These are phyloP conservation scores for Nasonovia ribisnigri DNA, from an alignment of 2,888 invertebrate genomes.

Conservation along the genomic window DNA sequence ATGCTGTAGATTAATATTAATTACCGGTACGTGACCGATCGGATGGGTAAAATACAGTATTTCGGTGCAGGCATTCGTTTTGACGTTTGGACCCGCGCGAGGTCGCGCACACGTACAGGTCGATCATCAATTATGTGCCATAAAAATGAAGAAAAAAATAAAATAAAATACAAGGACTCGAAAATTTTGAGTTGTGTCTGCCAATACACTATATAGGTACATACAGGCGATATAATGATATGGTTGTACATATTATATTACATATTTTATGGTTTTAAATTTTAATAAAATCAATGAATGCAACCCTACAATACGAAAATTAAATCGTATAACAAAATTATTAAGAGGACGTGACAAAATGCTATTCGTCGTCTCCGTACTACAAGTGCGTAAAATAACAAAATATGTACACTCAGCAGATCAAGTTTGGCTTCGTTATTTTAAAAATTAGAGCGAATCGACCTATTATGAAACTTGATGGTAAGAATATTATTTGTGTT, in stretches of 20 bases:
- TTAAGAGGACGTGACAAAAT: not conserved
- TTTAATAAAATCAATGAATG: not conserved
- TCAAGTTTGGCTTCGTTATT: too few relatives aligned
- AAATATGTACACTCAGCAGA: too few relatives aligned
- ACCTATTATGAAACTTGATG: too few relatives aligned
- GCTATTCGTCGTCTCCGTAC: too few relatives aligned
- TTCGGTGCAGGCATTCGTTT: not conserved
- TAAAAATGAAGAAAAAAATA: slow-evolving; percentile 9
- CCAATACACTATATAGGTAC: not conserved
- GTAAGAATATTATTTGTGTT: too few relatives aligned
- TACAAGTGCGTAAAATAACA: too few relatives aligned
- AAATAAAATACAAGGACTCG: slow-evolving; percentile 1
- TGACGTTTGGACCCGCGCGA: not conserved
- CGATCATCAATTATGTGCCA: not conserved
- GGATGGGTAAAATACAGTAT: not conserved
- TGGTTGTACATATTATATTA: not conserved
- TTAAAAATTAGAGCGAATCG: too few relatives aligned
- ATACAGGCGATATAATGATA: too few relatives aligned
- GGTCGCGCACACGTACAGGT: not conserved
- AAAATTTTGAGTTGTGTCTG: not conserved
- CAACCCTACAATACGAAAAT: not conserved
- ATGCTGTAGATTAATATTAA: slow-evolving; percentile 54
- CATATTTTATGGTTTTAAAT: too few relatives aligned
- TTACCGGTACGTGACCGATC: slow-evolving; percentile 53
- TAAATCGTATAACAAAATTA: not conserved